phyloP scores from a whole-genome alignment of 2,888 invertebrate genomes.

The Ochropleura leucogaster region DNA sequence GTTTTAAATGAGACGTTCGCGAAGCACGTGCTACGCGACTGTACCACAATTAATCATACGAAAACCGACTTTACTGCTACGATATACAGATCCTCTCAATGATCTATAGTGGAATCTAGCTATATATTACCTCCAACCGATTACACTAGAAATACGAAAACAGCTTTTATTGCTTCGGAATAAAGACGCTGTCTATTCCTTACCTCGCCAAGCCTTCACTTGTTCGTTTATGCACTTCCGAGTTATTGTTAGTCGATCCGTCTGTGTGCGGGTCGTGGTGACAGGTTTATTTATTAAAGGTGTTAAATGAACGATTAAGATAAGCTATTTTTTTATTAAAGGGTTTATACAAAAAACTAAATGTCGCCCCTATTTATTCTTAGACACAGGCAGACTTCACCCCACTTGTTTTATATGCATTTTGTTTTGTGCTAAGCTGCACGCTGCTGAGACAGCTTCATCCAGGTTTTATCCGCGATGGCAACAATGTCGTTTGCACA shows the following conservation, averaged over 20 bases:
- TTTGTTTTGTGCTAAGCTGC: not conserved
- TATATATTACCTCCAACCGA: not conserved
- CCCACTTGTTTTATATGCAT: not conserved
- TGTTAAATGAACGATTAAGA: slow-evolving; percentile 17
- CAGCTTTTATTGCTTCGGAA: not conserved
- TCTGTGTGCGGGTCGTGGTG: slow-evolving; percentile 23
- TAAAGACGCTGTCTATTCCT: slow-evolving; percentile 12
- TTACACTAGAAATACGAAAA: not conserved
- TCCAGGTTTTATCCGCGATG: not conserved
- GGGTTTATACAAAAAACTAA: not conserved
- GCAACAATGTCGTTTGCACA: not conserved
- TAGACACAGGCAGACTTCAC: not conserved
- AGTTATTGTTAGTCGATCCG: slow-evolving; percentile 45
- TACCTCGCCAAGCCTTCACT: slow-evolving; percentile 27
- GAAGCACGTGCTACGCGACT: slow-evolving; percentile 33
- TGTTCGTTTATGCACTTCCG: slow-evolving; percentile 51
- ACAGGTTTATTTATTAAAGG: slow-evolving; percentile 30
- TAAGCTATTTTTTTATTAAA: not conserved
- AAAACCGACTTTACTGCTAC: not conserved
- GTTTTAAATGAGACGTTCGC: slow-evolving; percentile 38
- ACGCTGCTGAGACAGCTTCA: not conserved
- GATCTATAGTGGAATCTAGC: not conserved
- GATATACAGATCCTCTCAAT: not conserved
- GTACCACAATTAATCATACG: slow-evolving; percentile 14
- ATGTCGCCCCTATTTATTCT: not conserved